Conservation (phyloP, 1,140 invertebrate genomes). For the Trissolcus basalis region DNA sequence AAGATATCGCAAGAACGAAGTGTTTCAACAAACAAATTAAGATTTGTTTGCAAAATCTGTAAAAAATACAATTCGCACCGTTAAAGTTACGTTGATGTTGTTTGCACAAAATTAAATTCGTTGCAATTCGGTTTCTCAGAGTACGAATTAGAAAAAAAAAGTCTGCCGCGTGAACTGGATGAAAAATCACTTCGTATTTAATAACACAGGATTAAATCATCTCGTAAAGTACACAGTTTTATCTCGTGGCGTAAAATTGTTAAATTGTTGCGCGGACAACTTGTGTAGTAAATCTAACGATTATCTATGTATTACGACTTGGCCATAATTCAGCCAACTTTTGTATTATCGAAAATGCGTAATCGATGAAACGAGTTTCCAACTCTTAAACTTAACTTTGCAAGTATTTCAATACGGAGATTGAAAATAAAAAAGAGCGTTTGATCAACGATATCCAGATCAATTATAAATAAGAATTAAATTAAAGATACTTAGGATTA, state of each 20-base stretch:
- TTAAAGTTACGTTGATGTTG: too few relatives aligned
- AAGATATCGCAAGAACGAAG: too few relatives aligned
- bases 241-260: constrained; percentile 17
- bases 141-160: too few relatives aligned
- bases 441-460: constrained; percentile 4
- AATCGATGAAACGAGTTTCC: constrained; percentile 43
- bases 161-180: too few relatives aligned
- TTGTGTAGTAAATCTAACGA: constrained; percentile 45
- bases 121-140: too few relatives aligned
- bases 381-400: constrained; percentile 38
- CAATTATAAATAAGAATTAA: too few relatives aligned
- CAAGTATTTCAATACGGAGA: constrained; percentile 38
- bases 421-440: constrained; percentile 19
- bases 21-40: too few relatives aligned
- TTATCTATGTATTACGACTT: constrained; percentile 49
- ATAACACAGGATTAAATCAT: constrained; percentile 8
- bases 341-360: constrained; percentile 43
- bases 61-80: too few relatives aligned
- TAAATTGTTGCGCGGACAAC: constrained; percentile 32
- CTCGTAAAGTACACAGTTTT: constrained; percentile 16
- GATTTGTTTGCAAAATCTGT: too few relatives aligned
- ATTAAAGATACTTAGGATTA: too few relatives aligned
- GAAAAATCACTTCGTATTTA: background rate
- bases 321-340: constrained; percentile 47
- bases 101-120: too few relatives aligned